Percentiles rank a stretch among this genome's conserved stretches.
Evolutionary conservation across 2,113 vertebrate species (phyloP).

Genomic region (Todiramphus saurophagus): DNA sequence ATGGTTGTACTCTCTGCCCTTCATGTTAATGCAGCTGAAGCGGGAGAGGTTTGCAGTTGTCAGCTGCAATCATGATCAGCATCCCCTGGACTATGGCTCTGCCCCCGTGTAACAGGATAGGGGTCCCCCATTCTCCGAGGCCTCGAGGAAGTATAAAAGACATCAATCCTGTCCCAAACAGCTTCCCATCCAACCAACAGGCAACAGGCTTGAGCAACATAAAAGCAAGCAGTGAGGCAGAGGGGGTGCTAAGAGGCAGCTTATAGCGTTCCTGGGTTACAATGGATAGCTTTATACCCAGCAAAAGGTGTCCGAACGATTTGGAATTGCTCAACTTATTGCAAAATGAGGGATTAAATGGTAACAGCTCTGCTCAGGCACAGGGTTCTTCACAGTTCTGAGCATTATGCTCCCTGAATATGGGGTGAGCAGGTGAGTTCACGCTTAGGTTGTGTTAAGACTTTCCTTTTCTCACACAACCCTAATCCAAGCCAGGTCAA

Average conservation of each 20-base stretch:
- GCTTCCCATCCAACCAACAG: not conserved
- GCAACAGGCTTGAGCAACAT: not conserved
- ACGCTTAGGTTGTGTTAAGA: not conserved
- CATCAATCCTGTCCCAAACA: not conserved
- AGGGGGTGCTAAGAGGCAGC: not conserved
- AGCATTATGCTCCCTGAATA: not conserved
- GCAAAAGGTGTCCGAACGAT: not conserved
- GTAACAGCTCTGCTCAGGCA: not conserved
- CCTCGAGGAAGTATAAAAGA: not conserved
- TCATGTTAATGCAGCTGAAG: not conserved
- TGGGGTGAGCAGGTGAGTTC: not conserved
- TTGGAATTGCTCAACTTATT: not conserved
- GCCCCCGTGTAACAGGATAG: not conserved
- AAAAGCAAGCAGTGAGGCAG: not conserved
- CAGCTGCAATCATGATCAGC: slow-evolving; percentile 11
- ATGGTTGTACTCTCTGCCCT: not conserved
- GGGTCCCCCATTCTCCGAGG: not conserved
- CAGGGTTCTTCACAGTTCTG: fast-evolving
- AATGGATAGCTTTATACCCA: not conserved
- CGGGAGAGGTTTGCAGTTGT: slow-evolving; percentile 5
- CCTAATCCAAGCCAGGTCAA: not conserved
- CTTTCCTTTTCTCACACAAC: not conserved
- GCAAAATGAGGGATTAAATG: not conserved
- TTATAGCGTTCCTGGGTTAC: not conserved
- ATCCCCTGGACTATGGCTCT: not conserved